phyloP scores from a whole-genome alignment of 2,113 vertebrate species.

The Scomber colias region DNA sequence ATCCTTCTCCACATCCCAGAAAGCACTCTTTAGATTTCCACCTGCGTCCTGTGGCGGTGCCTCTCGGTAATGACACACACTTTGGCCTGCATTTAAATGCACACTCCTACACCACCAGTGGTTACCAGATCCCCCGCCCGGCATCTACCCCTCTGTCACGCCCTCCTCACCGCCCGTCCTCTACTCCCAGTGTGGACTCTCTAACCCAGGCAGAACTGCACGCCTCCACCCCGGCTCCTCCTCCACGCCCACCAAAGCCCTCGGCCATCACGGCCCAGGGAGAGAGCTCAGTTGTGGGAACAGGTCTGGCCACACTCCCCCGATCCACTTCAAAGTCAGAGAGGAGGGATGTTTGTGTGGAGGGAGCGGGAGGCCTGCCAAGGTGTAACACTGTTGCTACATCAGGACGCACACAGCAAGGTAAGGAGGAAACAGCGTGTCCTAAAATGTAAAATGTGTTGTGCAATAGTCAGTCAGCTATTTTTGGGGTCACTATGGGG shows the following conservation, averaged over 20 bases:
- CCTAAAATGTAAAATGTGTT: too few relatives aligned
- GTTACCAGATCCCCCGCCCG: constrained; percentile 69
- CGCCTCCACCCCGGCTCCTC: constrained; percentile 52
- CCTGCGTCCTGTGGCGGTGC: constrained; percentile 50
- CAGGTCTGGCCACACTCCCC: constrained; percentile 19
- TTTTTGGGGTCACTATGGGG: background rate
- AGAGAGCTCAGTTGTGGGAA: constrained; percentile 3
- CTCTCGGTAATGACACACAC: background rate
- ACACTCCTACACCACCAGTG: background rate
- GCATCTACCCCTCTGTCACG: constrained; percentile 24
- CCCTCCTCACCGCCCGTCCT: constrained; percentile 25
- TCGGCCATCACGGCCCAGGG: constrained; percentile 10
- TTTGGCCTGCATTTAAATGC: background rate
- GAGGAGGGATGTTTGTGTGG: constrained; percentile 30
- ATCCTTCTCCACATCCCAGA: constrained; percentile 76
- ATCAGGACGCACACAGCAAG: constrained; percentile 28
- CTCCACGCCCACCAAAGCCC: constrained; percentile 78
- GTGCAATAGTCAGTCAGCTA: background rate
- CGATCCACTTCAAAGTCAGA: constrained; percentile 34
- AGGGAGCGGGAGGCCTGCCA: constrained; percentile 9
- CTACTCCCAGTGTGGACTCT: constrained; percentile 66
- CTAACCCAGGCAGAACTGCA: constrained; percentile 54
- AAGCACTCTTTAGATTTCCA: constrained; percentile 79
- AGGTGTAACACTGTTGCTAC: constrained; percentile 33
- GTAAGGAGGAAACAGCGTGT: constrained; percentile 25